Evolutionary conservation across 2,888 invertebrate genomes (phyloP).

Genomic region (Cephalotes varians): DNA sequence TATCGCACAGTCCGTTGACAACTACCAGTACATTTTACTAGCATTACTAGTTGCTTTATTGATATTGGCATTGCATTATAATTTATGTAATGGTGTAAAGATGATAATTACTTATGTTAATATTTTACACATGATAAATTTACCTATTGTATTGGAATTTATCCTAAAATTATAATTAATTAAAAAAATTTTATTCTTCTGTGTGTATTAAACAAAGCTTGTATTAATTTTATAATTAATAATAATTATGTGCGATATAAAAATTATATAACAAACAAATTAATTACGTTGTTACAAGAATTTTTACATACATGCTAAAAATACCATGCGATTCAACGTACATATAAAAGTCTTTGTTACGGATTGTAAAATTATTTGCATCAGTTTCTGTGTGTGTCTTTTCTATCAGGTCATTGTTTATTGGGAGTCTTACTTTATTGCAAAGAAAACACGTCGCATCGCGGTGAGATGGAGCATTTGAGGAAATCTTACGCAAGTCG

Average conservation of each 20-base stretch:
- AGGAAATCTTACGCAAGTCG: conserved; percentile 62
- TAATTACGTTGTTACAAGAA: neutral
- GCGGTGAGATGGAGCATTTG: conserved; percentile 48
- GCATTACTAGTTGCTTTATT: neutral
- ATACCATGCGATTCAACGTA: neutral
- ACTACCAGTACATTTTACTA: neutral
- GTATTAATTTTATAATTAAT: neutral
- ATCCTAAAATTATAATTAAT: neutral
- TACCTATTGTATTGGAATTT: neutral
- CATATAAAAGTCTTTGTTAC: neutral
- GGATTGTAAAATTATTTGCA: neutral
- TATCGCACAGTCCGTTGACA: neutral
- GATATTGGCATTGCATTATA: neutral
- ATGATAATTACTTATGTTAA: neutral
- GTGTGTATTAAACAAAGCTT: neutral
- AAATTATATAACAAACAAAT: neutral
- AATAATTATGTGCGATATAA: neutral
- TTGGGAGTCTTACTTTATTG: conserved; percentile 58
- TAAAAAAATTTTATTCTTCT: neutral
- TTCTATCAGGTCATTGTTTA: conserved; percentile 45
- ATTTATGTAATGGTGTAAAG: neutral
- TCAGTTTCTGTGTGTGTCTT: conserved; percentile 42
- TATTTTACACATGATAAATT: neutral
- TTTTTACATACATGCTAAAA: neutral
- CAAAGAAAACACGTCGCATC: conserved; percentile 57